A percentile compares a stretch with the other conserved stretches of the same genome.
Evolutionary conservation across 2,113 vertebrate species (phyloP).

Genomic region (Marmota monax): DNA sequence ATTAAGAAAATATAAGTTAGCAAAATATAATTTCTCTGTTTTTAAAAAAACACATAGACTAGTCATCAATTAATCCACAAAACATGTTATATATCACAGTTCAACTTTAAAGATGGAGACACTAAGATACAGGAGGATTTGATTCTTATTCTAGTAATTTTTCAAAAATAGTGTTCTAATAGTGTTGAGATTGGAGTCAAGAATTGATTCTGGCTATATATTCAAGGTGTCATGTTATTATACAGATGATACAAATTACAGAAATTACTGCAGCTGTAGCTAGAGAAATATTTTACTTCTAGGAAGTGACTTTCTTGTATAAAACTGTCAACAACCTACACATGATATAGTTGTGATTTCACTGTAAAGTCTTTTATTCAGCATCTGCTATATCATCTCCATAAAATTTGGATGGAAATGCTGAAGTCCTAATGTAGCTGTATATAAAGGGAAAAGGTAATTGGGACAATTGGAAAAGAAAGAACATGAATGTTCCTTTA

Average conservation of each 20-base stretch:
- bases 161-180: constrained; percentile 15
- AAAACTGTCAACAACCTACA: not conserved
- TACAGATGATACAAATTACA: not conserved
- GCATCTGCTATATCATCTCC: not conserved
- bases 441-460: not conserved
- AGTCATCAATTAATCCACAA: not conserved
- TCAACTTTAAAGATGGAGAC: not conserved
- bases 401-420: too few relatives aligned
- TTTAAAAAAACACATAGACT: not conserved
- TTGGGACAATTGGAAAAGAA: not conserved
- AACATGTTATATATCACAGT: not conserved
- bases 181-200: not conserved
- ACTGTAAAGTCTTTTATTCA: not conserved
- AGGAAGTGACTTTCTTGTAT: not conserved
- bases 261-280: not conserved
- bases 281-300: constrained; percentile 1
- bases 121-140: not conserved
- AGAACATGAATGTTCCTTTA: not conserved
- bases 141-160: not conserved
- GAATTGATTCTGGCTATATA: not conserved
- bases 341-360: not conserved
- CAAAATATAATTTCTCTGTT: not conserved
- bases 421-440: not conserved
- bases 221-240: not conserved
- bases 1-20: not conserved